A percentile compares a stretch with the other conserved stretches of the same genome.
These are phyloP conservation scores for Paracyprichromis sp. DNA, from an alignment of 2,113 vertebrate genomes.

Conservation along the genomic window DNA sequence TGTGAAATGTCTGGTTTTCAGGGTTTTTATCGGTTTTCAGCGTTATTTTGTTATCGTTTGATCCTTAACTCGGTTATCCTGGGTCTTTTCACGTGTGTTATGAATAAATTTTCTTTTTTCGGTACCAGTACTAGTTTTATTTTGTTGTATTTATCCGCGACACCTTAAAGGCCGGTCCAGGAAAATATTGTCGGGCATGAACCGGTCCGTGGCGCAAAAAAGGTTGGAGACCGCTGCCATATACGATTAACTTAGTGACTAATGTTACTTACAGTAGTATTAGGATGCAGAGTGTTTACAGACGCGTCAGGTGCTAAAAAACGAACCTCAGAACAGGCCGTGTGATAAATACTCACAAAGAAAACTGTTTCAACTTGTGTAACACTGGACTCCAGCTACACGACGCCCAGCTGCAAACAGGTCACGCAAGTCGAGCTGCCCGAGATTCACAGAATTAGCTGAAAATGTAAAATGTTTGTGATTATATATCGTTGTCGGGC, in stretches of 20 bases:
- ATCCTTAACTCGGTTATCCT: too few species aligned
- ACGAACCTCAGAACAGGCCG: rapidly evolving
- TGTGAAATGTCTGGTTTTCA: too few species aligned
- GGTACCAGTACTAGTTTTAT: too few species aligned
- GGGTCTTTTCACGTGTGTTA: too few species aligned
- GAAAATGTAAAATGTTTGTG: background rate
- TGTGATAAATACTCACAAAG: background rate
- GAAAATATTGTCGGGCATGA: too few species aligned
- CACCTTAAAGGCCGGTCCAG: too few species aligned
- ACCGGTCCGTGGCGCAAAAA: too few species aligned
- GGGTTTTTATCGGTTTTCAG: too few species aligned
- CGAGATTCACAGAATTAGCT: background rate
- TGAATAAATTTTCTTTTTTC: too few species aligned
- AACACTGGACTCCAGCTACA: background rate
- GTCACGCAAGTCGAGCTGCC: background rate
- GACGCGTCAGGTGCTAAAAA: background rate
- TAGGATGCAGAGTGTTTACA: background rate
- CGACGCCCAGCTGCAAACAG: rapidly evolving
- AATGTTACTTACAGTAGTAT: background rate
- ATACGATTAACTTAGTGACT: background rate
- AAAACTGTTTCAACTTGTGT: background rate
- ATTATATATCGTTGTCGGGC: background rate
- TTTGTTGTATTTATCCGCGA: too few species aligned
- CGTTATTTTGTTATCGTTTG: too few species aligned
- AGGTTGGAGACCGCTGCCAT: background rate